A percentile compares a stretch with the other conserved stretches of the same genome.
These are phyloP conservation scores for Suricata suricatta DNA, from an alignment of 2,113 vertebrate genomes.

Conservation along the genomic window DNA sequence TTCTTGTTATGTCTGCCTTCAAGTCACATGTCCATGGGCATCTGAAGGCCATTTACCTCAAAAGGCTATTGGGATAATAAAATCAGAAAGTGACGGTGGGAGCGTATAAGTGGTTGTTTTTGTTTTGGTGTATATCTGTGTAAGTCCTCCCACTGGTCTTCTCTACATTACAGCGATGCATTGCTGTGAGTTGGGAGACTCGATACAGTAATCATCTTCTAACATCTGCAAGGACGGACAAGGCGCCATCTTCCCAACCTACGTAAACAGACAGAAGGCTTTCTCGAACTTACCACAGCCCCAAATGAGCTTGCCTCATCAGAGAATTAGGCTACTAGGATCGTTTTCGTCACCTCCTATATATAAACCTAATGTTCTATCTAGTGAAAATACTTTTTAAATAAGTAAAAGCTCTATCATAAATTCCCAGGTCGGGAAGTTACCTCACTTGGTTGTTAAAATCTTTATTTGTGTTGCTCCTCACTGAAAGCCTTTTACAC, in stretches of 20 bases:
- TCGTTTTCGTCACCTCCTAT: constrained; percentile 7
- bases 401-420: constrained; percentile 52
- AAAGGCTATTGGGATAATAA: not conserved
- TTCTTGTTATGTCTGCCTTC: not conserved
- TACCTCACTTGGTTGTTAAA: constrained; percentile 43
- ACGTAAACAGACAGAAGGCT: not conserved
- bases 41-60: not conserved
- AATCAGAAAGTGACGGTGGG: not conserved
- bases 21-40: not conserved
- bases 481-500: constrained; percentile 39
- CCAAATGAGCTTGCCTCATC: not conserved
- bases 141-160: not conserved
- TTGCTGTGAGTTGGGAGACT: not conserved
- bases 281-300: not conserved
- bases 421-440: constrained; percentile 50
- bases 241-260: not conserved
- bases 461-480: constrained; percentile 48
- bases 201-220: not conserved
- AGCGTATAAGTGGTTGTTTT: not conserved
- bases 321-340: not conserved
- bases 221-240: not conserved
- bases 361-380: not conserved
- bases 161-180: not conserved
- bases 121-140: not conserved
- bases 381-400: constrained; percentile 53